Evolutionary conservation across 2,797 vertebrate species (phyloP), one percentile per base, ranked within the genome.

Genomic region (Harpagifer antarcticus): DNA sequence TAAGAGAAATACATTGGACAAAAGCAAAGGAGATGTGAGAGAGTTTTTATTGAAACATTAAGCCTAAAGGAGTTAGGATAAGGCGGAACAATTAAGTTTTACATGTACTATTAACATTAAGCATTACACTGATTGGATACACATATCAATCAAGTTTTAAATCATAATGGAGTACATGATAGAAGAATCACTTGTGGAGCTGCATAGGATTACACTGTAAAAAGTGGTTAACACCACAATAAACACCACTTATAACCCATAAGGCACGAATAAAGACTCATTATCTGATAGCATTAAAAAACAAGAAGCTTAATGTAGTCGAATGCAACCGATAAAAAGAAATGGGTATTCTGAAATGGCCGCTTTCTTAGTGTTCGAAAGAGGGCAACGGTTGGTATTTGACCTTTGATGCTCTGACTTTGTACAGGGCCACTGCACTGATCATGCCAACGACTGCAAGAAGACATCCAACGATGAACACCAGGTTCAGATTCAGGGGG

Each of bases 381-480:
- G 13, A 5, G 20, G 80, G 5, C 79, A 93, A 15, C 37, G 17
- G 77, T 48, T 89, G 85, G 74, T 93, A 94, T 57, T 67, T 87
- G 59, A 79, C 62, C 8, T 4, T 69, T 12, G 89, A 75, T 19
- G 13, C 11, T 61, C 57, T 90, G 73, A 48, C 8, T 79, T 62
- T 92, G 90, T 91, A 84, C 50, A 90, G 2, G 16, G 56, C 8
- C 63, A 76, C 80, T n/a, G 71, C 83, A 57, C 87, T 82, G 81
- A 78, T 62, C 89, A 91, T 88, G 27, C 61, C 88, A 4, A 87
- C 50, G 0, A 76, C 81, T 9, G 55, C 82, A 2, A 93, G 85
- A n/a, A 90, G 47, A 81, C 87, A 90, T 74, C 90, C 92, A 62
- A 58, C 77, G 23, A 92, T 73, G 85, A 93, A 89, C 0, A 87